Evolutionary conservation across 1,140 invertebrate species (phyloP).

Genomic region (Pseudachorutes palmiensis): DNA sequence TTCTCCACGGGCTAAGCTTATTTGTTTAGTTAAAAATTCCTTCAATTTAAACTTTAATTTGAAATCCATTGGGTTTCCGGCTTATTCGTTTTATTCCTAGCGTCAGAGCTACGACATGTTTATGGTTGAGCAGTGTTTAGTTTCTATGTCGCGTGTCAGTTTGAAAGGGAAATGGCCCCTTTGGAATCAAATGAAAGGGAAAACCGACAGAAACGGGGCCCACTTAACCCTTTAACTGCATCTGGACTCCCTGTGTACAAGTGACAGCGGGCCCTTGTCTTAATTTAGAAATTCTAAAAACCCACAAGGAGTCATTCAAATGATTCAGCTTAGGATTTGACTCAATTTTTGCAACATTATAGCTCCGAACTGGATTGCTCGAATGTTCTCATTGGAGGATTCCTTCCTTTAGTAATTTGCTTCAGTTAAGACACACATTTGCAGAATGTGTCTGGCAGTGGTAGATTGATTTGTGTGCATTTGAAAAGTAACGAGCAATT

Average conservation of each 20-base stretch:
- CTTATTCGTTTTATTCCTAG: background rate
- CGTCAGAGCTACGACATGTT: background rate
- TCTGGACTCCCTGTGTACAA: background rate
- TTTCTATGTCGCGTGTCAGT: conserved; percentile 3
- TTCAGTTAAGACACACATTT: too few species aligned
- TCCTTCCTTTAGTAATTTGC: too few species aligned
- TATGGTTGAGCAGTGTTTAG: background rate
- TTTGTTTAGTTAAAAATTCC: background rate
- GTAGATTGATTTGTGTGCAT: background rate
- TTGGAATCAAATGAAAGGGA: conserved; percentile 4
- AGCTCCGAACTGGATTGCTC: background rate
- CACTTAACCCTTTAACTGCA: conserved; percentile 7
- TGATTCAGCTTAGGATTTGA: background rate
- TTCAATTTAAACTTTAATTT: background rate
- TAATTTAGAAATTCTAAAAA: too few species aligned
- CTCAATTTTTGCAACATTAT: background rate
- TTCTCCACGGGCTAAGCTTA: too few species aligned
- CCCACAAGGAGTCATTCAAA: background rate
- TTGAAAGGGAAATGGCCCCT: background rate
- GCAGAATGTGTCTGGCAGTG: too few species aligned
- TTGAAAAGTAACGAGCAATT: background rate
- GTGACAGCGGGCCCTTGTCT: too few species aligned
- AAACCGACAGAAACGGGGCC: background rate
- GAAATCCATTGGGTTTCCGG: background rate
- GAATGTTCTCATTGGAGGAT: too few species aligned